phyloP scores from a whole-genome alignment of 2,888 invertebrate species.

The Gymnoscelis rufifasciata region DNA sequence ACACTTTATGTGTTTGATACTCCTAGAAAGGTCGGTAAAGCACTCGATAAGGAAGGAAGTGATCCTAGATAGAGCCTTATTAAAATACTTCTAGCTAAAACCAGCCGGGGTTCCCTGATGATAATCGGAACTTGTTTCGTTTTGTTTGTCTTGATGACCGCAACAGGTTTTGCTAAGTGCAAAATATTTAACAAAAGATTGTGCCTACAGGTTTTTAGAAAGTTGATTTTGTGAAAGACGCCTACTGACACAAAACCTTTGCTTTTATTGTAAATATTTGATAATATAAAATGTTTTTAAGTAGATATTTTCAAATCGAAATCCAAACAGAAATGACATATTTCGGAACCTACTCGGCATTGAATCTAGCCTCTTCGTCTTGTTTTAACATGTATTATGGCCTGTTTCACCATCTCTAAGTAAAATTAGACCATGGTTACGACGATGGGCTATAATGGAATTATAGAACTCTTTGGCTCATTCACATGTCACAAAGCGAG shows the following conservation, averaged over 20 bases:
- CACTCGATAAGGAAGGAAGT: slow-evolving; percentile 25
- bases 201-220: slow-evolving; percentile 7
- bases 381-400: too few species aligned
- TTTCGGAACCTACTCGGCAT: too few species aligned
- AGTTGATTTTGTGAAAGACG: neutral
- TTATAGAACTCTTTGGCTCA: too few species aligned
- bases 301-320: too few species aligned
- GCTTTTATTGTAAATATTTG: too few species aligned
- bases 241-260: neutral
- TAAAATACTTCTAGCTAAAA: slow-evolving; percentile 29
- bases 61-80: slow-evolving; percentile 18
- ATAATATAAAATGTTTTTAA: too few species aligned
- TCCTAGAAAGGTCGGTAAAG: slow-evolving; percentile 2
- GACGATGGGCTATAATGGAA: too few species aligned
- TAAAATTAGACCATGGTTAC: too few species aligned
- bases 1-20: slow-evolving; percentile 21
- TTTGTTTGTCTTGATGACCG: slow-evolving; percentile 8
- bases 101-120: slow-evolving; percentile 13
- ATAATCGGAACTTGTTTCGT: slow-evolving; percentile 14
- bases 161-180: slow-evolving; percentile 4
- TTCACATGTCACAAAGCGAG: too few species aligned
- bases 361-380: too few species aligned
- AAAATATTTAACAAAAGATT: slow-evolving; percentile 2
- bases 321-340: too few species aligned
- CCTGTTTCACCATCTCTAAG: too few species aligned